Base-by-base conservation (phyloP, 2,888 invertebrate species). In the Zhuqinia jingwanae region DNA sequence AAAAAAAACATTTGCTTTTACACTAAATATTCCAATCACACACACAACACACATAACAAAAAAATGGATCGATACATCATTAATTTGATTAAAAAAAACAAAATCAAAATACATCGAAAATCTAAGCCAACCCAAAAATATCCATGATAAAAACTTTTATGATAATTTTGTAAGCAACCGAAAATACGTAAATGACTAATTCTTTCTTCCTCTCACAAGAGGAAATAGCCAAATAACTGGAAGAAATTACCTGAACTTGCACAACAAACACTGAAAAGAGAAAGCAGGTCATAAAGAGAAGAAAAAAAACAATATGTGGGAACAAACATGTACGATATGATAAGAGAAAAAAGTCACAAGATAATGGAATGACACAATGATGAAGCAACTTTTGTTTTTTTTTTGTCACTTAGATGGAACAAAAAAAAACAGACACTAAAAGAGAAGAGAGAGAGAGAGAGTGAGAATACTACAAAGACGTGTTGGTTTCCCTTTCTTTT, bases 341-440 rank as follows among this genome's bases (percentile, higher is more conserved):
- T 20, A 20, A n/a, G 42, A 77, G 8, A 60, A 30, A 77, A 45
- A 75, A 83, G 53, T 42, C 77, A 58, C 70, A 70, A 30, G 68
- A 68, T 80, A 84, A 83, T 84, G 77, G 42, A 77, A 53, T 56
- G 83, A 68, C 77, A 83, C 56, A 76, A 83, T n/a, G n/a, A n/a
- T n/a, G 73, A 20, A 47, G 17, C 60, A 56, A 53, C 25, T 63
- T 84, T n/a, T n/a, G n/a, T n/a, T n/a, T n/a, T n/a, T n/a, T 68
- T 77, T 65, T 78, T 83, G 68, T 77, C 84, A 84, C 68, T 75
- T 50, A 83, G 50, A 75, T 65, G 56, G 42, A 76, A 76, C 76
- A 77, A 83, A 75, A 65, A 76, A 30, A 42, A 20, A 56, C 47
- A 47, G 15, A n/a, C 47, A 47, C 56, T 17, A 56, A n/a, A 1